phyloP scores from a whole-genome alignment of 2,797 vertebrate species.

The Sparus aurata region DNA sequence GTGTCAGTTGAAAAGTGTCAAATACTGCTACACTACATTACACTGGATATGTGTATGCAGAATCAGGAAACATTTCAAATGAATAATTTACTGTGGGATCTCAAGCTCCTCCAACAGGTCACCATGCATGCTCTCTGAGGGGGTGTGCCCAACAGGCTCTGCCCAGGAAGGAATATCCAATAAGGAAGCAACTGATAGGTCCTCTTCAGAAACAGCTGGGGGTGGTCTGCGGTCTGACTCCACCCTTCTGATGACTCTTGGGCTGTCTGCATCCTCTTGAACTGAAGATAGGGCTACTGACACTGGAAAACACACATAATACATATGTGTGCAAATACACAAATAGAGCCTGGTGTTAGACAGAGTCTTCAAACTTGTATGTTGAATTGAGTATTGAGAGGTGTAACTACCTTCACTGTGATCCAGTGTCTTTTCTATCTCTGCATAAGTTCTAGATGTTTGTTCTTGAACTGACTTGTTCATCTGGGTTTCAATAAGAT shows the following conservation, averaged over 20 bases:
- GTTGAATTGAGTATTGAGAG: slow-evolving; percentile 2
- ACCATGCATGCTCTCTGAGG: slow-evolving; percentile 88
- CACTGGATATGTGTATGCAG: not conserved
- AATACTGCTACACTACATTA: not conserved
- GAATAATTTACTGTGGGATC: slow-evolving; percentile 81
- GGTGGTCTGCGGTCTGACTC: slow-evolving; percentile 88
- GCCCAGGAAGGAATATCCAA: slow-evolving; percentile 91
- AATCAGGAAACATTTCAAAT: slow-evolving; percentile 34
- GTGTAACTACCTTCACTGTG: slow-evolving; percentile 92
- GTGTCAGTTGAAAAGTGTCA: not conserved
- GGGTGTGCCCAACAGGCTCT: slow-evolving; percentile 86
- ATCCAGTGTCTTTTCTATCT: slow-evolving; percentile 95
- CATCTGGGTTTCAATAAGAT: slow-evolving; percentile 94
- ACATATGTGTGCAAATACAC: slow-evolving; percentile 13
- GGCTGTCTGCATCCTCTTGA: slow-evolving; percentile 89
- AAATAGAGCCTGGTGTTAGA: not conserved
- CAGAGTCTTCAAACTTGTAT: not conserved
- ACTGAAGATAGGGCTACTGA: slow-evolving; percentile 92
- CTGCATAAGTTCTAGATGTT: slow-evolving; percentile 88
- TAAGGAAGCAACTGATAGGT: slow-evolving; percentile 92
- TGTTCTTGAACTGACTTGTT: slow-evolving; percentile 89
- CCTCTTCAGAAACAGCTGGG: slow-evolving; percentile 96
- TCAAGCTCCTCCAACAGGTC: slow-evolving; percentile 91
- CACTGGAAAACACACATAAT: slow-evolving; percentile 58
- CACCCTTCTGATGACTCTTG: slow-evolving; percentile 83